Conservation (phyloP, 2,888 invertebrate species). For the Micropterix aruncella region DNA sequence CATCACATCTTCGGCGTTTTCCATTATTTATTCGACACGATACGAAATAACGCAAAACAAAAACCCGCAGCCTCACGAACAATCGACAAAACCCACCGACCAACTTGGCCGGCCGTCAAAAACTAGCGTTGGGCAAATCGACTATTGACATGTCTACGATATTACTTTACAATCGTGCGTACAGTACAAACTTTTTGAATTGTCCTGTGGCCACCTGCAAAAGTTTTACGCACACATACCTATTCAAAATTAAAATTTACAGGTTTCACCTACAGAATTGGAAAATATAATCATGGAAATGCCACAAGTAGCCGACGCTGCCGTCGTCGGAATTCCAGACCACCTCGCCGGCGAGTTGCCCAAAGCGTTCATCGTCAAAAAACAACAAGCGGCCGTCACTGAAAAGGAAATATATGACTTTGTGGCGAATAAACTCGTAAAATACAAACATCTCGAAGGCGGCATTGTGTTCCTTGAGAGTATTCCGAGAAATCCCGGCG, state of each 20-base stretch:
- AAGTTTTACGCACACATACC: too few species aligned
- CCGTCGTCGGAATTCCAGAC: constrained; percentile 64
- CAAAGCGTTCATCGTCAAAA: constrained; percentile 55
- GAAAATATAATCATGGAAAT: constrained; percentile 62
- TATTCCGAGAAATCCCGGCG: constrained; percentile 62
- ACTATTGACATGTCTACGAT: too few species aligned
- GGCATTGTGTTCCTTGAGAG: constrained; percentile 53
- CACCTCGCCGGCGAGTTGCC: constrained; percentile 60
- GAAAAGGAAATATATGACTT: constrained; percentile 41
- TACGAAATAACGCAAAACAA: constrained; percentile 4
- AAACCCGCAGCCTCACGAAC: too few species aligned
- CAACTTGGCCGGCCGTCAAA: too few species aligned
- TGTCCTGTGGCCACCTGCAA: too few species aligned
- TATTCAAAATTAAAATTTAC: constrained; percentile 14
- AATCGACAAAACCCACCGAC: too few species aligned
- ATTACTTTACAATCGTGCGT: too few species aligned
- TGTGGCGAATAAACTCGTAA: constrained; percentile 49
- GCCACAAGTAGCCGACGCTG: constrained; percentile 59
- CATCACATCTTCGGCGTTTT: constrained; percentile 74
- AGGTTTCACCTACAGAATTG: constrained; percentile 79
- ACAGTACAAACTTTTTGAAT: too few species aligned
- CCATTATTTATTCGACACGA: constrained; percentile 50
- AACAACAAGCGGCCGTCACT: constrained; percentile 34
- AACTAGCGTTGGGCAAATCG: too few species aligned
- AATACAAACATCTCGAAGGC: constrained; percentile 58